Evolutionary conservation across 2,113 vertebrate species (phyloP), one percentile per base, ranked within the genome.

Genomic region (Dipodomys spectabilis): DNA sequence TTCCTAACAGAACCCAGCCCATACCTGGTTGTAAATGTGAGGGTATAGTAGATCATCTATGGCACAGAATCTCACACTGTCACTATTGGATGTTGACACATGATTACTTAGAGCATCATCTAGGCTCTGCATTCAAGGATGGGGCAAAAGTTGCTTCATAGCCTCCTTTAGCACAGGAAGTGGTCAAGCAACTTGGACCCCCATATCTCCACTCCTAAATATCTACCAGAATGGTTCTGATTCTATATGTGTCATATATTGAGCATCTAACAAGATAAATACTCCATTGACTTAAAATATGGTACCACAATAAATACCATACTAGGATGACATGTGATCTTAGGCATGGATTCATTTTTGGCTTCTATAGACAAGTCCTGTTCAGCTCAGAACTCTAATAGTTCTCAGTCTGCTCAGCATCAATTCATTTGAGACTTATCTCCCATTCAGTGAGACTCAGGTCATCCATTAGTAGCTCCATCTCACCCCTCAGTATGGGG

Each of bases 361-460:
- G 23, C 12, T 68, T 92, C 74, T 92, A 77, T 32, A 91, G 57
- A 32, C 20, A 95, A 84, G 12, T 74, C 77, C 71, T 88, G 35
- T 75, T 44, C 8, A 62, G 25, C 12, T 49, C 49, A 49, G 49
- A 15, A 80, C n/a, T 79, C 75, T 91, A 35, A 12, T 13, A 81
- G 2, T 77, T 88, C 39, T 77, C 65, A 88, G 45, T 69, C 12
- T 16, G 82, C 35, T 45, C 11, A 27, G 20, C 5, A 64, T 75
- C 82, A 74, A 2, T 72, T 82, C 35, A 6, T 86, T 25, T 74
- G 67, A 8, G 39, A 72, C n/a, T 79, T 22, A 27, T 77, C 91
- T 90, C 44, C 35, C 0, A 80, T 6, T 62, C 6, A 15, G 2
- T 77, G 85, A 93, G 32, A 92, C 25, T 80, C 7, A n/a, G n/a